Evolutionary conservation across 1,140 invertebrate species (phyloP).

Genomic region (Aphidius ervi): DNA sequence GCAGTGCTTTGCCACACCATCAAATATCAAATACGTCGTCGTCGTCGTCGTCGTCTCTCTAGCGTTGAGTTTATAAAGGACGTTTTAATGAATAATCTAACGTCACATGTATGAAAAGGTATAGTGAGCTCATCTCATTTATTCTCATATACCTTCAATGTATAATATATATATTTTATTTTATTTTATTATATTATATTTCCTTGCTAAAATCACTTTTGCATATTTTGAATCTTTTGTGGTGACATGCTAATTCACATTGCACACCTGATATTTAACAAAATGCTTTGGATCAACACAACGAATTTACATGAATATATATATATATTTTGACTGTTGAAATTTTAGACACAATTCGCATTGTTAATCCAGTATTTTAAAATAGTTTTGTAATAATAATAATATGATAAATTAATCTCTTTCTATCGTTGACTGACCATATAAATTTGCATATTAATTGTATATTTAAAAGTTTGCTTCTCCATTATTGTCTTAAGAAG

Average conservation of each 20-base stretch:
- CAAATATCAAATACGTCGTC: neutral
- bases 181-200: neutral
- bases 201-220: conserved; percentile 40
- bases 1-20: conserved; percentile 5
- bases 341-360: too few relatives aligned
- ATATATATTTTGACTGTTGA: too few relatives aligned
- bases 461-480: conserved; percentile 44
- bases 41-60: conserved; percentile 5
- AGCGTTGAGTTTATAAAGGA: conserved; percentile 29
- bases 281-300: too few relatives aligned
- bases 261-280: too few relatives aligned
- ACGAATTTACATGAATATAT: too few relatives aligned
- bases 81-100: conserved; percentile 45
- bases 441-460: conserved; percentile 47
- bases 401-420: conserved; percentile 27
- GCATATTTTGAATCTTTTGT: conserved; percentile 39
- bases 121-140: conserved; percentile 20
- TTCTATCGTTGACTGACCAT: conserved; percentile 24
- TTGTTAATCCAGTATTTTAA: too few relatives aligned
- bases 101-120: conserved; percentile 26
- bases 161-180: conserved; percentile 6
- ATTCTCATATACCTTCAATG: neutral
- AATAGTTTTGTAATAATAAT: too few relatives aligned
- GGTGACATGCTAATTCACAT: conserved; percentile 38
- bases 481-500: neutral